Percentiles rank a stretch among this genome's conserved stretches.
Evolutionary conservation across 2,888 invertebrate genomes (phyloP).

Genomic region (Pammene aurita): DNA sequence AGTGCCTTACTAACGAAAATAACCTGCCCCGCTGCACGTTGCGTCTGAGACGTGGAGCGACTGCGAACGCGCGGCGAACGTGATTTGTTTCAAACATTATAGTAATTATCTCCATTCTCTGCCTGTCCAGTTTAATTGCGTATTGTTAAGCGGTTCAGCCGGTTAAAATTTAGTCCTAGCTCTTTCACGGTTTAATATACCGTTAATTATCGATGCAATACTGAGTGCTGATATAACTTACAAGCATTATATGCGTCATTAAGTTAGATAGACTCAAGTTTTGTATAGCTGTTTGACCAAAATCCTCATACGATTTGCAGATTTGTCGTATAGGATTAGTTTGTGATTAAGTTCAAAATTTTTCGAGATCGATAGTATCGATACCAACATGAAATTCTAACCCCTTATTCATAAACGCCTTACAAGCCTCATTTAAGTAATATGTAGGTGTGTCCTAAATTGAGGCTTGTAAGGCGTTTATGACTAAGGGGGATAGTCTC

Average conservation of each 20-base stretch:
- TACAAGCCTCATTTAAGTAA: too few species aligned
- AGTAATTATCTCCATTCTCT: slow-evolving; percentile 35
- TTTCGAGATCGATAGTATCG: too few species aligned
- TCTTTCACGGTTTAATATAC: not conserved
- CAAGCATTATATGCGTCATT: not conserved
- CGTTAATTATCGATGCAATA: slow-evolving; percentile 7
- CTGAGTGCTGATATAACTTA: not conserved
- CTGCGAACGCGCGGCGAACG: slow-evolving; percentile 29
- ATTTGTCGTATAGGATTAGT: too few species aligned
- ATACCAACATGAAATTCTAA: too few species aligned
- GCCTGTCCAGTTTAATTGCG: slow-evolving; percentile 27
- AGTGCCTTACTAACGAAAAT: slow-evolving; percentile 53
- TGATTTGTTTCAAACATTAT: slow-evolving; percentile 36
- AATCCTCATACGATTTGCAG: too few species aligned
- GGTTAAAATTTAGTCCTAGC: slow-evolving; percentile 7
- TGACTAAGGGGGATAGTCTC: too few species aligned
- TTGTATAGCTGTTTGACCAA: too few species aligned
- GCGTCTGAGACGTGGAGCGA: slow-evolving; percentile 32
- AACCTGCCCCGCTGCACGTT: slow-evolving; percentile 43
- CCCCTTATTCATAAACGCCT: too few species aligned
- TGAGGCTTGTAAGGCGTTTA: too few species aligned
- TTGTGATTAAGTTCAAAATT: too few species aligned
- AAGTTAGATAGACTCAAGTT: not conserved
- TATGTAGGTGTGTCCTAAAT: too few species aligned
- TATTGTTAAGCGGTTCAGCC: slow-evolving; percentile 25